These are phyloP conservation scores for Tachycineta bicolor DNA, from an alignment of 2,113 vertebrate genomes.

Conservation along the genomic window DNA sequence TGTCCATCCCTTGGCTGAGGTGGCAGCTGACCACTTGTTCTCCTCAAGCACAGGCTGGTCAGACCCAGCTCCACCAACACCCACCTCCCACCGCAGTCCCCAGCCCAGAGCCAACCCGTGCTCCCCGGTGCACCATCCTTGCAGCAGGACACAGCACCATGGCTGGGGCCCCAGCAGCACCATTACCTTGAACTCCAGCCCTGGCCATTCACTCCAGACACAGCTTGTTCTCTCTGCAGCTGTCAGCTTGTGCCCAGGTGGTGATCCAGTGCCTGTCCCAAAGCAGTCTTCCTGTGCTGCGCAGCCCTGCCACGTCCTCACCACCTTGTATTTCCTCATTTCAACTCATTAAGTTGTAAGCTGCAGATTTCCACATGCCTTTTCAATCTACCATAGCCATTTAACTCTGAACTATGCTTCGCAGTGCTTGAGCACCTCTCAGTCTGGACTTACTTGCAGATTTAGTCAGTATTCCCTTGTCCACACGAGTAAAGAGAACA, in stretches of 20 bases:
- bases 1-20: neutral
- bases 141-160: neutral
- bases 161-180: neutral
- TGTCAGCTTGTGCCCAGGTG: neutral
- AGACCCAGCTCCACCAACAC: neutral
- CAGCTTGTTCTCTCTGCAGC: neutral
- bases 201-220: neutral
- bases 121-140: neutral
- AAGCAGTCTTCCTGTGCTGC: neutral
- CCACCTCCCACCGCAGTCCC: neutral
- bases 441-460: neutral
- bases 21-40: neutral
- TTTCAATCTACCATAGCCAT: neutral
- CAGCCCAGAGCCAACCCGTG: neutral
- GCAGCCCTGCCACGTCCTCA: neutral
- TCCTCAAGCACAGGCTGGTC: neutral
- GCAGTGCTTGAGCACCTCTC: neutral
- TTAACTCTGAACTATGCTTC: neutral
- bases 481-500: slow-evolving; percentile 39
- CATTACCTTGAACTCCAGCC: neutral
- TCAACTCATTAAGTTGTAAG: neutral
- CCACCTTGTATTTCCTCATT: neutral
- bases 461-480: slow-evolving; percentile 32
- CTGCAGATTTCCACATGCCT: neutral
- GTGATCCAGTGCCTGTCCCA: neutral